A percentile compares a stretch with the other conserved stretches of the same genome.
These are phyloP conservation scores for Circaetus cinerascens DNA, from an alignment of 2,113 vertebrate species.

Conservation along the genomic window DNA sequence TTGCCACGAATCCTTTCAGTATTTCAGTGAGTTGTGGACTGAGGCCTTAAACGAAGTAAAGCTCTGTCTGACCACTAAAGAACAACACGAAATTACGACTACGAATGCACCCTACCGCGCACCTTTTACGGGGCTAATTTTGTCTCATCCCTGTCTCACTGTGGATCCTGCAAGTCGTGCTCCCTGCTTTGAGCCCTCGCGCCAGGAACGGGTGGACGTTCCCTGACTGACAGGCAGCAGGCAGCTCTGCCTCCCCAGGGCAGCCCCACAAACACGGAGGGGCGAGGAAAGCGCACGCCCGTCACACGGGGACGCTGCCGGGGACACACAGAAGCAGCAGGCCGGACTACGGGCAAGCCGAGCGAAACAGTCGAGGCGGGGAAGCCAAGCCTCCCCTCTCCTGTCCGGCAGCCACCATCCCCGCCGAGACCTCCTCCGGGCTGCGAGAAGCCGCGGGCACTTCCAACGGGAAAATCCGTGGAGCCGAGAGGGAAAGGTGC, in stretches of 20 bases:
- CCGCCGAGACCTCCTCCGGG: background rate
- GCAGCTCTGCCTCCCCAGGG: background rate
- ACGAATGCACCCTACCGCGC: accelerated
- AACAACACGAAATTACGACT: background rate
- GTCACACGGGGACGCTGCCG: accelerated
- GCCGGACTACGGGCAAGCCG: background rate
- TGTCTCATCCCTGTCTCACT: background rate
- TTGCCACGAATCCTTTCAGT: background rate
- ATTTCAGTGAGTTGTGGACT: background rate
- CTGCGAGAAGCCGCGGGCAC: background rate
- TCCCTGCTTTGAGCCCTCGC: background rate
- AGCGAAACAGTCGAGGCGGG: background rate
- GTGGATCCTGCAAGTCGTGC: background rate
- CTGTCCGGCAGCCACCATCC: accelerated
- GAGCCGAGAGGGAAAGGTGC: background rate
- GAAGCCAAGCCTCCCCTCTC: background rate
- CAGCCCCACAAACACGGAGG: background rate
- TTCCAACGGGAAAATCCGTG: background rate
- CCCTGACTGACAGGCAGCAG: background rate
- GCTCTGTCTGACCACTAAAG: background rate
- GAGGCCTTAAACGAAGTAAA: background rate
- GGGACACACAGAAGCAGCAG: background rate
- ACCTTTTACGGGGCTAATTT: background rate
- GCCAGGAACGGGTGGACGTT: background rate
- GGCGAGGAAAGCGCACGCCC: background rate